Evolutionary conservation across 53 echinoderm and acorn worm genomes (phyloP).

Genomic region (Hippasteria phrygiana): DNA sequence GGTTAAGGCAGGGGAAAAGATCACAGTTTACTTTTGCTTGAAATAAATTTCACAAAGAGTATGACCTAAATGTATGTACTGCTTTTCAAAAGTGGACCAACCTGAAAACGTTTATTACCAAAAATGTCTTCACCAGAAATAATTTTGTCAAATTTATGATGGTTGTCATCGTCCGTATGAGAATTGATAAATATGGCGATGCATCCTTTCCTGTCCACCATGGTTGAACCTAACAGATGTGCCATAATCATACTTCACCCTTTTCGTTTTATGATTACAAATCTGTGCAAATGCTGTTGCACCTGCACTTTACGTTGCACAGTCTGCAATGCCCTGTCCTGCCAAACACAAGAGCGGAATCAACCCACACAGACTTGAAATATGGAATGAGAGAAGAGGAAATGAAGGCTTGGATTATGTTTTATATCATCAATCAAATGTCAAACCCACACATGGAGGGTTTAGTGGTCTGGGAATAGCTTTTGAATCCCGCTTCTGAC

Average conservation of each 20-base stretch:
- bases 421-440: slow-evolving; percentile 15
- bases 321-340: background rate
- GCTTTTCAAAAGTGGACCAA: too few relatives aligned
- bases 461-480: background rate
- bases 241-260: background rate
- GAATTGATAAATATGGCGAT: too few relatives aligned
- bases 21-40: too few relatives aligned
- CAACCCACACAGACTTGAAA: slow-evolving; percentile 1
- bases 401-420: background rate
- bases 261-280: background rate
- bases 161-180: too few relatives aligned
- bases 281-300: background rate
- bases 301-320: background rate
- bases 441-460: slow-evolving; percentile 11
- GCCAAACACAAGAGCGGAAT: background rate
- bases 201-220: too few relatives aligned
- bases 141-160: too few relatives aligned
- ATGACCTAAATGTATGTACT: too few relatives aligned
- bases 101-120: too few relatives aligned
- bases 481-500: background rate
- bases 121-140: too few relatives aligned
- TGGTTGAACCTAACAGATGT: background rate
- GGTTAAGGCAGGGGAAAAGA: too few relatives aligned
- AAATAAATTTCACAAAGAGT: too few relatives aligned
- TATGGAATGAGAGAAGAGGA: background rate